phyloP scores from a whole-genome alignment of 1,140 invertebrate species.

The Lepidurus apus region DNA sequence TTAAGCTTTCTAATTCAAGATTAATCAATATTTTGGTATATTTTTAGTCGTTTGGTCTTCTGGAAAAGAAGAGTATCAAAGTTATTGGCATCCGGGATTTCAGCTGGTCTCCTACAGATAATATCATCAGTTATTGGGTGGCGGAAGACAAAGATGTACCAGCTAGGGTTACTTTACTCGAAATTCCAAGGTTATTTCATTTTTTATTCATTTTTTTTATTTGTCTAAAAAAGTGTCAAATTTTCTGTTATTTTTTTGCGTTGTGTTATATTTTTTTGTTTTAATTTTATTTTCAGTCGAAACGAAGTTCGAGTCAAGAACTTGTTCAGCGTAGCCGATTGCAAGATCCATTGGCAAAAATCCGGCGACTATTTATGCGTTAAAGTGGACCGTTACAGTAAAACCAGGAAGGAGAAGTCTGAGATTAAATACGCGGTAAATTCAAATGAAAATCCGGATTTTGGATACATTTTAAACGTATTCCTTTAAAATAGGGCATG shows the following conservation, averaged over 20 bases:
- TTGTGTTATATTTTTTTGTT: conserved; percentile 23
- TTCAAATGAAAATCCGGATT: conserved; percentile 26
- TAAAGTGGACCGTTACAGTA: conserved; percentile 95
- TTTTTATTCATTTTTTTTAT: too few species aligned
- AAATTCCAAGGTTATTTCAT: conserved; percentile 62
- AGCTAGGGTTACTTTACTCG: conserved; percentile 73
- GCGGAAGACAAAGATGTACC: conserved; percentile 91
- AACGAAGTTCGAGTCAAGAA: conserved; percentile 93
- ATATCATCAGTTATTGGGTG: conserved; percentile 96
- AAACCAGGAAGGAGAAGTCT: conserved; percentile 83
- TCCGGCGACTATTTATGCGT: conserved; percentile 95
- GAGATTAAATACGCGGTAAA: conserved; percentile 80
- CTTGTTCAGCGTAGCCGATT: conserved; percentile 95
- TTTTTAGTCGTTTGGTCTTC: conserved; percentile 73
- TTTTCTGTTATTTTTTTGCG: background rate
- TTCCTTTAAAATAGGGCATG: conserved; percentile 64
- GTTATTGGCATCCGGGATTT: conserved; percentile 81
- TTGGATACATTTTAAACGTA: background rate
- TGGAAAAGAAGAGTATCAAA: conserved; percentile 93
- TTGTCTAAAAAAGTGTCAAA: too few species aligned
- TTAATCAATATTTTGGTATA: background rate
- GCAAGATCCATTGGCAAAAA: conserved; percentile 99
- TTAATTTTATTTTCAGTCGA: conserved; percentile 53
- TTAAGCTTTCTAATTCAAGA: conserved; percentile 40
- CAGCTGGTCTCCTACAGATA: conserved; percentile 96